A percentile compares a stretch with the other conserved stretches of the same genome.
These are phyloP conservation scores for Eilema sororculum DNA, from an alignment of 2,888 invertebrate species.

Conservation along the genomic window DNA sequence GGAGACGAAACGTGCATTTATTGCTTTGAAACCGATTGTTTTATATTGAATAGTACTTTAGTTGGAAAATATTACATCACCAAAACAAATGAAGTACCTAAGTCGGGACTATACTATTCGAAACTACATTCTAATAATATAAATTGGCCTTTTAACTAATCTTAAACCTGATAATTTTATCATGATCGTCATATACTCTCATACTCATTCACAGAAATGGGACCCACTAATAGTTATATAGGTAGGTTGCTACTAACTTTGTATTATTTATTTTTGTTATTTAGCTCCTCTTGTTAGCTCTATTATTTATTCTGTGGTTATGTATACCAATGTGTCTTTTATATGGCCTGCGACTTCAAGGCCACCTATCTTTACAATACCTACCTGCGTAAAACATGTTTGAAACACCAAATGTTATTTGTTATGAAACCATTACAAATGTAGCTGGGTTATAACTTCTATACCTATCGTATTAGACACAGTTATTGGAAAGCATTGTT, in stretches of 20 bases:
- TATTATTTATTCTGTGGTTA: too few species aligned
- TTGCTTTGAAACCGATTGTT: too few species aligned
- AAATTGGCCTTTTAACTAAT: background rate
- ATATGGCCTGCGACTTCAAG: constrained; percentile 7
- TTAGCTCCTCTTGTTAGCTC: too few species aligned
- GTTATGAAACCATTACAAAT: constrained; percentile 18
- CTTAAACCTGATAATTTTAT: background rate
- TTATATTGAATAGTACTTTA: background rate
- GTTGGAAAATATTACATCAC: background rate
- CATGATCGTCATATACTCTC: background rate
- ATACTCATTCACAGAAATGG: too few species aligned
- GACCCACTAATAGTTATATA: too few species aligned
- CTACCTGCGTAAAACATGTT: constrained; percentile 5
- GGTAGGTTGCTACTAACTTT: too few species aligned
- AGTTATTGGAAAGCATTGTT: constrained; percentile 17
- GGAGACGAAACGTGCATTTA: too few species aligned
- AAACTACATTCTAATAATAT: background rate
- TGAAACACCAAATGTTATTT: constrained; percentile 14
- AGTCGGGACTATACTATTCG: background rate
- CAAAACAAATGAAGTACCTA: background rate
- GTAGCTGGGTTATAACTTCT: constrained; percentile 14
- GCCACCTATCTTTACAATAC: constrained; percentile 2
- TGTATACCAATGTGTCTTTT: background rate
- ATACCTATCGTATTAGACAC: constrained; percentile 11
- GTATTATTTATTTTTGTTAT: background rate